phyloP scores from a whole-genome alignment of 2,113 vertebrate species.

The Chascanopsetta lugubris region DNA sequence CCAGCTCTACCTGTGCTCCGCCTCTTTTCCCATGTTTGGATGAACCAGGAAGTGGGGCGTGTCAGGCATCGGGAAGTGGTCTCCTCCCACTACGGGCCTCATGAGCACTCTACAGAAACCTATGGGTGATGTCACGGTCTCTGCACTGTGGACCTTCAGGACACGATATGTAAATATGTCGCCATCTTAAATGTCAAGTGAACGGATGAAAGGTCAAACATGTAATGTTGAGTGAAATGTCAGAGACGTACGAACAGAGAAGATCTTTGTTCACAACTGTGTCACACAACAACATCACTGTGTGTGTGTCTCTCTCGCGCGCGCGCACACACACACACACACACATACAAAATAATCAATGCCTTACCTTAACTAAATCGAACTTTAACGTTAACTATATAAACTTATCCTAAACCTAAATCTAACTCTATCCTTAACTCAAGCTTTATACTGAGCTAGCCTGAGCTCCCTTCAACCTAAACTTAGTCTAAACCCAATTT shows the following conservation, averaged over 20 bases:
- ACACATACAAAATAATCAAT: constrained; percentile 8
- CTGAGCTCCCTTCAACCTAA: not conserved
- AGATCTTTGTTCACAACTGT: constrained; percentile 35
- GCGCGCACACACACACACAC: constrained; percentile 29
- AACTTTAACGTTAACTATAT: too few species aligned
- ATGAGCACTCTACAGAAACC: too few species aligned
- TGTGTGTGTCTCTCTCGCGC: not conserved
- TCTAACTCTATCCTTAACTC: not conserved
- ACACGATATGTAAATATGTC: too few species aligned
- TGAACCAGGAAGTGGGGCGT: too few species aligned
- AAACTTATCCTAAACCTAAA: not conserved
- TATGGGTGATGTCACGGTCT: not conserved
- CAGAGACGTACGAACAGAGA: constrained; percentile 32
- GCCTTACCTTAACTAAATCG: not conserved
- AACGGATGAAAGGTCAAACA: too few species aligned
- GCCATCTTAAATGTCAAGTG: not conserved
- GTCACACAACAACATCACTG: constrained; percentile 23
- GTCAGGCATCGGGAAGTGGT: too few species aligned
- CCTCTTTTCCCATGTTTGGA: too few species aligned
- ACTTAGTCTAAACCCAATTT: not conserved
- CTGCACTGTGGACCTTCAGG: not conserved
- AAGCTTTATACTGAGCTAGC: not conserved
- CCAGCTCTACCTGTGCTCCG: too few species aligned
- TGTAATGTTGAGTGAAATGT: constrained; percentile 1
- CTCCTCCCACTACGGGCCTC: too few species aligned